Evolutionary conservation across 35 echinoderm and acorn worm species (phyloP).

Genomic region (Heliocidaris tuberculata): DNA sequence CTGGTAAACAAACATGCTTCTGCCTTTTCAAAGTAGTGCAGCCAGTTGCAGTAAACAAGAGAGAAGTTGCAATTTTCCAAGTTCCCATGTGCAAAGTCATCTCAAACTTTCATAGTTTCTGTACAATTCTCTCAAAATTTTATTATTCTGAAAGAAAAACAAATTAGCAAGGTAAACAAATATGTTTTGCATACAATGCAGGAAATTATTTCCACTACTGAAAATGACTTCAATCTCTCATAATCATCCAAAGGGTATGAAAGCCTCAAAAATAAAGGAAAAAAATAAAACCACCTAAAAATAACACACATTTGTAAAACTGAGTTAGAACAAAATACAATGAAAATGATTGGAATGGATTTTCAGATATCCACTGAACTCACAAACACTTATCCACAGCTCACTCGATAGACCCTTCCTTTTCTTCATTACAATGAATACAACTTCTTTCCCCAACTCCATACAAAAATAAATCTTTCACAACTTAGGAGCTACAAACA

Average conservation of each 20-base stretch:
- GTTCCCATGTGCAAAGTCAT: neutral
- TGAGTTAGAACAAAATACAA: neutral
- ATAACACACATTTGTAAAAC: neutral
- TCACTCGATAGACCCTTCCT: neutral
- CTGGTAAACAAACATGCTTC: neutral
- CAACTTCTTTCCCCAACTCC: neutral
- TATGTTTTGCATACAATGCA: neutral
- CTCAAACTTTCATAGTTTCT: neutral
- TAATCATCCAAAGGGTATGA: neutral
- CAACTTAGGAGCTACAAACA: constrained; percentile 7
- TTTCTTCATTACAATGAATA: neutral
- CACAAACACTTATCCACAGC: neutral
- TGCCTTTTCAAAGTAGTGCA: neutral
- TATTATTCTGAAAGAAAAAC: too few relatives aligned
- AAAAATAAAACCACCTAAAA: neutral
- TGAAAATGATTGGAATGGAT: constrained; percentile 18
- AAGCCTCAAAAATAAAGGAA: neutral
- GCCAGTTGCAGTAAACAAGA: neutral
- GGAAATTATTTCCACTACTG: neutral
- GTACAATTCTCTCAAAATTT: too few relatives aligned
- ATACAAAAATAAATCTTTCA: constrained; percentile 44
- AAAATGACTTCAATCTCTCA: neutral
- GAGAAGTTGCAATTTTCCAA: neutral
- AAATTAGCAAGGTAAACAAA: too few relatives aligned
- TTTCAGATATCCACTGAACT: constrained; percentile 1